These are phyloP conservation scores for Apamea anceps DNA, from an alignment of 2,888 invertebrate genomes.

Conservation along the genomic window DNA sequence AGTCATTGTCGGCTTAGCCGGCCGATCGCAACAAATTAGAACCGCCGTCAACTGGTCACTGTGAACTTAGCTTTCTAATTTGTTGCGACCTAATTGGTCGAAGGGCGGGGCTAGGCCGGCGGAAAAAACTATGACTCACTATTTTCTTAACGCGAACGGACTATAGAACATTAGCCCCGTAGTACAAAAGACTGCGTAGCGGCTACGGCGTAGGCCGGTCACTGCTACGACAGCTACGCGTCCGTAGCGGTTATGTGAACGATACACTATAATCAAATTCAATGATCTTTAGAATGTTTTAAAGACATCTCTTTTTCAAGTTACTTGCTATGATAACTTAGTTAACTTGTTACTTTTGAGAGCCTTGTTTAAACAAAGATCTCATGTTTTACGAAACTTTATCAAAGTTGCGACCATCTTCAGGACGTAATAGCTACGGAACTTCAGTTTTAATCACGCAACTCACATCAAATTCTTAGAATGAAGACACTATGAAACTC, in stretches of 20 bases:
- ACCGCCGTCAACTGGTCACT: no score
- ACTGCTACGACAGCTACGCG: constrained; percentile 24
- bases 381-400: constrained; percentile 32
- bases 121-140: no score
- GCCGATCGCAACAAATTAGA: no score
- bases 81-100: no score
- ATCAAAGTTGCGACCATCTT: constrained; percentile 15
- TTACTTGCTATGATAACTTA: not conserved
- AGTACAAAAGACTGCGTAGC: not conserved
- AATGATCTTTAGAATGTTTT: not conserved
- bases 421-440: constrained; percentile 11
- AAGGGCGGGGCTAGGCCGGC: no score
- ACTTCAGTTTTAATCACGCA: constrained; percentile 30
- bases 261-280: not conserved
- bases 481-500: not conserved
- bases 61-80: no score
- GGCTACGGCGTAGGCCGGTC: constrained; percentile 31
- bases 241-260: not conserved
- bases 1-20: no score
- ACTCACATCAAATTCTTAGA: constrained; percentile 17
- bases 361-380: constrained; percentile 38
- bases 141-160: no score
- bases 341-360: not conserved
- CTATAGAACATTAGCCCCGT: not conserved
- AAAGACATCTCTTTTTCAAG: not conserved